Evolutionary conservation across 2,797 vertebrate genomes (phyloP), one percentile per base, ranked within the genome.

Genomic region (Trichosurus vulpecula): DNA sequence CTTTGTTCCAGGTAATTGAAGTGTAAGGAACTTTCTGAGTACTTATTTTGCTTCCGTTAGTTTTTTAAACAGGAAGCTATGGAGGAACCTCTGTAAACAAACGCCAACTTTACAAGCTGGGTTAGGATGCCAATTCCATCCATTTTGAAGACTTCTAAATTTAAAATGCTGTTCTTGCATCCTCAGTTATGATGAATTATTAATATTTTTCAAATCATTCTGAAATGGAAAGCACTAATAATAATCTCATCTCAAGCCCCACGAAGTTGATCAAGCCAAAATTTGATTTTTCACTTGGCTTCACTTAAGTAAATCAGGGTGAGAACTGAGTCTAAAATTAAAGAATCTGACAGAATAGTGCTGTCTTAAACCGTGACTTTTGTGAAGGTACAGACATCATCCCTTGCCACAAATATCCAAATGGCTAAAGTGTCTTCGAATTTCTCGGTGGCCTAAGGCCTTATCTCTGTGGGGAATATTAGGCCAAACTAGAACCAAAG

Each of bases 171-270:
- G 41, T 27, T 87, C 74, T 87, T 87, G 41, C 74, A 87, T 87
- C 74, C 41, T 87, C 41, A 47, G 74, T 87, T 25, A 87, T 87
- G 41, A 87, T 87, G 74, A 87, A 87, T 87, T 87, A 87, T 87
- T 87, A 87, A 87, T 87, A 87, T 87, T 87, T 87, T 47, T 47
- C 74, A 47, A 87, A 47, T 87, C 41, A 87, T 87, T 87, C 74
- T 87, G 74, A 87, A 87, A 87, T 87, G 74, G 74, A 87, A 87
- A 87, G 74, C 74, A 87, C 74, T 87, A 87, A 87, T 87, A 87
- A 87, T 87, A 87, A 87, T 87, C 74, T 87, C 74, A 87, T 87
- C 74, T 87, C 74, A 87, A 87, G 16, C 74, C 74, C 74, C 74
- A 87, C 74, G 87, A 87, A 87, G 74, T 87, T 87, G 74, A 87